Evolutionary conservation across 2,113 vertebrate genomes (phyloP), one percentile per base, ranked within the genome.

Genomic region (Leptocoma aspasia): DNA sequence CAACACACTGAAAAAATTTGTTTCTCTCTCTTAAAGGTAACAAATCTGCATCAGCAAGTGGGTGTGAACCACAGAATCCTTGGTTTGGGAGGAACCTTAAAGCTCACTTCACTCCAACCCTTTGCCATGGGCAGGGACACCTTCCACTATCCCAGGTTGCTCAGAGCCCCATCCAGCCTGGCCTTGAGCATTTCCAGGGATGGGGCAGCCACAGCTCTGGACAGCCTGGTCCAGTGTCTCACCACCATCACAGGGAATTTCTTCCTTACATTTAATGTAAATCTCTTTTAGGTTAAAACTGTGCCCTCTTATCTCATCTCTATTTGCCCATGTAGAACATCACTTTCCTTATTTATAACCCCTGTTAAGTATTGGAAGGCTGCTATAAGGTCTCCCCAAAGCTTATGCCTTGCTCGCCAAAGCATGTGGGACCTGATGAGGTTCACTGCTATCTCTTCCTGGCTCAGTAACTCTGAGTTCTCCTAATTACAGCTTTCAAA

Each of bases 371-470:
- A 56, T 35, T 79, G 56, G 24, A 70, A 57, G 23, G 41, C n/a
- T 54, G 75, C 56, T 47, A 0, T 14, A 26, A 63, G 24, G 19
- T 20, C 30, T 54, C 56, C n/a, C 42, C 59, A 84, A 14, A 73
- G 41, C 6, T 27, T 7, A 30, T 3, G 5, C 27, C 49, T 11
- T 28, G 47, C 68, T 47, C 80, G 78, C 11, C 61, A 53, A 66
- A 91, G 56, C 28, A 5, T 7, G 3, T 1, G 0, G 23, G 39
- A 54, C 50, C 41, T 45, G 59, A 15, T 1, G 2, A 70, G 45
- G 45, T 65, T n/a, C 47, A n/a, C 37, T 20, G 24, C 33, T 26
- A 84, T 33, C 16, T 68, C 54, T 22, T 86, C 39, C 47, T 49
- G 57, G 10, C 27, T 70, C 23, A 53, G 8, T 33, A 75, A 82